These are phyloP conservation scores for Sitophilus oryzae DNA, from an alignment of 1,140 invertebrate species.

Conservation along the genomic window DNA sequence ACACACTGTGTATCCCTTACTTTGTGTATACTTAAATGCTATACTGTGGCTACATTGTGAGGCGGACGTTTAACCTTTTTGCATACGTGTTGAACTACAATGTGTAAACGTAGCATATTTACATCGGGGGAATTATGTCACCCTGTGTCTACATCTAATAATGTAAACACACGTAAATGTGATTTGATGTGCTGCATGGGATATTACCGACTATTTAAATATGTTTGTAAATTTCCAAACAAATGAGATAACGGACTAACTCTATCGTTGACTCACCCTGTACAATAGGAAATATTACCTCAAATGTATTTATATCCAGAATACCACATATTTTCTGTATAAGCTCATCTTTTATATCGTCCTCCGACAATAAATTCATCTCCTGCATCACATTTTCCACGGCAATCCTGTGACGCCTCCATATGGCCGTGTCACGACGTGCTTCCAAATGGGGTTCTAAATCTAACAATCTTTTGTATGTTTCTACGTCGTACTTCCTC, in stretches of 20 bases:
- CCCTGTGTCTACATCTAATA: no score
- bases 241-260: background rate
- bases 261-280: constrained; percentile 30
- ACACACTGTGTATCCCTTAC: no score
- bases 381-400: constrained; percentile 14
- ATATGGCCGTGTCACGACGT: constrained; percentile 53
- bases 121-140: no score
- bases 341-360: constrained; percentile 52
- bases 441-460: constrained; percentile 65
- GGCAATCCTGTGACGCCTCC: constrained; percentile 48
- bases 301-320: constrained; percentile 62
- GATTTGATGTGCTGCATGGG: no score
- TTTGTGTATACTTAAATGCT: no score
- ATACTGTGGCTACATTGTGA: no score
- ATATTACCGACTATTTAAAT: background rate
- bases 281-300: constrained; percentile 48
- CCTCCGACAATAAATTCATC: constrained; percentile 47
- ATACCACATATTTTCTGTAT: constrained; percentile 61
- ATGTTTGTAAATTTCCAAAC: background rate
- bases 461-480: constrained; percentile 56
- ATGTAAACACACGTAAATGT: no score
- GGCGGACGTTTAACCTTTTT: no score
- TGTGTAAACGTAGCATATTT: no score
- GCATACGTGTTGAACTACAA: no score
- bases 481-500: constrained; percentile 53